Base-by-base conservation (phyloP, 2,797 vertebrate genomes). In the Melanotaenia nigrans region DNA sequence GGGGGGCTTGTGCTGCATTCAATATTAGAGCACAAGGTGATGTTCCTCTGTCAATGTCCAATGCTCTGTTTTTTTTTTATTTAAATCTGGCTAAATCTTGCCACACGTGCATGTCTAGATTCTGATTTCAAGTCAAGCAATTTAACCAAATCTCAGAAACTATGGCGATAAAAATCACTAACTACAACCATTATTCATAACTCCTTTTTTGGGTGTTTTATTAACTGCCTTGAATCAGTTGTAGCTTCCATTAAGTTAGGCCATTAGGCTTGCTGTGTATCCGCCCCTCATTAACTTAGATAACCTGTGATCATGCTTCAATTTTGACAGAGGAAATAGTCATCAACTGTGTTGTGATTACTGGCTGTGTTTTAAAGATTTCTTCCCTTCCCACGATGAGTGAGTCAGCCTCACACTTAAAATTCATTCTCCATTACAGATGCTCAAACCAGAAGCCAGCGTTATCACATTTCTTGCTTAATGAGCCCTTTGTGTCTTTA, bases 281-380 rank as follows among this genome's bases (percentile, higher is more conserved):
- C 12, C 65, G 11, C 59, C 61, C 62, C 49, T 69, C 65, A 61
- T 64, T 49, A 53, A 65, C 61, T 82, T 18, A 20, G 53, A 79
- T 51, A 61, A 55, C 42, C 12, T 4, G 7, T 32, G 33, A 16
- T 38, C 18, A 61, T 42, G 45, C 67, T 77, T 71, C 12, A 47
- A 55, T 82, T 84, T 86, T 59, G 81, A 81, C 59, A 75, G 69
- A 72, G 67, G 73, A 84, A 81, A 72, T 9, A 62, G 42, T 77
- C 28, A 79, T 71, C 42, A 77, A 30, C 55, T 75, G 60, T 76
- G 76, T 61, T 65, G 42, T 56, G 68, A 83, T 81, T 73, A 72
- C 66, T 67, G 61, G 22, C 53, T 54, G 76, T 65, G 51, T 14
- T 40, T 79, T 76, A 65, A 65, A 72, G 78, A 67, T 55, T 12